Evolutionary conservation across 2,797 vertebrate species (phyloP), one percentile per base, ranked within the genome.

Genomic region (Anas bahamensis): DNA sequence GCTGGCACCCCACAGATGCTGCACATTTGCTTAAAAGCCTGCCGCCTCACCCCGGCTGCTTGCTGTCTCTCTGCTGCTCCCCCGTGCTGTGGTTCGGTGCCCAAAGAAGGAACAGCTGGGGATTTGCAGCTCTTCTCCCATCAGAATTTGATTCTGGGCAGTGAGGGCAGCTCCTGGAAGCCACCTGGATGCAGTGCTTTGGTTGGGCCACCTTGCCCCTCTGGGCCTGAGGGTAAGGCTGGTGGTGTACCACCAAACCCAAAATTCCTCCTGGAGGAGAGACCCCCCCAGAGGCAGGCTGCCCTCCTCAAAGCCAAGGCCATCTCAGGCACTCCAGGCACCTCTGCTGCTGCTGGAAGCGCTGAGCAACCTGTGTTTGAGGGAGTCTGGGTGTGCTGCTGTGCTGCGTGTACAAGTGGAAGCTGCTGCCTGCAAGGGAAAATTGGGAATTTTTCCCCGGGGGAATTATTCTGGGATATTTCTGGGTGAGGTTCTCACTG

Each of bases 211-310:
- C 3, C 29, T 17, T 46, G 28, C 13, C 42, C 50, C 50, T 35
- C 29, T 37, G 33, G 44, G 23, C 22, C 7, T 48, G n/a, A 46
- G 77, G 37, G 28, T 17, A 12, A 57, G 22, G 33, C 28, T 89
- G 21, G 11, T n/a, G n/a, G n/a, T 12, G 26, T 22, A 29, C 19
- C 11, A 0, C 21, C 17, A 57, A 72, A 4, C 15, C 17, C 1
- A 8, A 33, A 35, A 0, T 10, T 35, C 60, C 24, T 31, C 21
- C 65, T 23, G 31, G 53, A 39, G 55, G 29, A 57, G 35, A 66
- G 4, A 39, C 7, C 16, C 12, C 16, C 12, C 0, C 6, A 35
- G 29, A 52, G n/a, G 35, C 1, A 4, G 23, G 46, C 23, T 84
- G 70, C 35, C 31, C 44, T 60, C 31, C 7, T 46, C 26, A n/a